Evolutionary conservation across 1,140 invertebrate genomes (phyloP).

Genomic region (Zaprionus ghesquierei): DNA sequence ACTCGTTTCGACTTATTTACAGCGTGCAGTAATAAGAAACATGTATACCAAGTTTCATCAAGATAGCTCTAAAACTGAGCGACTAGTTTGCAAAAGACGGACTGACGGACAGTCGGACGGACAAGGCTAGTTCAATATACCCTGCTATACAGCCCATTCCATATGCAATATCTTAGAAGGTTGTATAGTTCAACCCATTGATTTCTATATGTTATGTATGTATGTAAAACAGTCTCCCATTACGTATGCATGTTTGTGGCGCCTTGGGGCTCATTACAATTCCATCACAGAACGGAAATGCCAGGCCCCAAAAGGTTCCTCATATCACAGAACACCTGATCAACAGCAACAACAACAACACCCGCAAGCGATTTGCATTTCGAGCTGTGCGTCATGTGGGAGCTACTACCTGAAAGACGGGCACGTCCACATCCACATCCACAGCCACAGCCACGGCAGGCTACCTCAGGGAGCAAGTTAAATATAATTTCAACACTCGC

Average conservation of each 20-base stretch:
- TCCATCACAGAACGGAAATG: slow-evolving; percentile 1
- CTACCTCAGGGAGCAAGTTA: slow-evolving; percentile 60
- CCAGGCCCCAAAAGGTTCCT: background rate
- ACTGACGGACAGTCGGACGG: too few species aligned
- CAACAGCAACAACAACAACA: slow-evolving; percentile 16
- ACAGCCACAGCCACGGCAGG: too few species aligned
- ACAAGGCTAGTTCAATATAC: background rate
- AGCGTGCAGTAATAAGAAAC: too few species aligned
- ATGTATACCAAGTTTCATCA: too few species aligned
- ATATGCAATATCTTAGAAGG: background rate
- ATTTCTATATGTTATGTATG: too few species aligned
- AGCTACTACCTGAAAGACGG: slow-evolving; percentile 4
- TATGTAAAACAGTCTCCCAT: background rate
- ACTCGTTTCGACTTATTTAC: too few species aligned
- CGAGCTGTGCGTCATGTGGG: slow-evolving; percentile 23
- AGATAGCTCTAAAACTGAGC: too few species aligned
- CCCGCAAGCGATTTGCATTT: slow-evolving; percentile 56
- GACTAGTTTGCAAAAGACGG: too few species aligned
- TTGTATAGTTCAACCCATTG: background rate
- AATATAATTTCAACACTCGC: slow-evolving; percentile 80
- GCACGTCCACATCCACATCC: background rate
- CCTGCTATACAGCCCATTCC: background rate
- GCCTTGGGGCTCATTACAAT: background rate
- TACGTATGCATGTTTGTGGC: background rate
- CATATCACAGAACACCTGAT: slow-evolving; percentile 9